These are phyloP conservation scores for Marcusenius ussheri DNA, from an alignment of 2,113 vertebrate genomes.

Conservation along the genomic window DNA sequence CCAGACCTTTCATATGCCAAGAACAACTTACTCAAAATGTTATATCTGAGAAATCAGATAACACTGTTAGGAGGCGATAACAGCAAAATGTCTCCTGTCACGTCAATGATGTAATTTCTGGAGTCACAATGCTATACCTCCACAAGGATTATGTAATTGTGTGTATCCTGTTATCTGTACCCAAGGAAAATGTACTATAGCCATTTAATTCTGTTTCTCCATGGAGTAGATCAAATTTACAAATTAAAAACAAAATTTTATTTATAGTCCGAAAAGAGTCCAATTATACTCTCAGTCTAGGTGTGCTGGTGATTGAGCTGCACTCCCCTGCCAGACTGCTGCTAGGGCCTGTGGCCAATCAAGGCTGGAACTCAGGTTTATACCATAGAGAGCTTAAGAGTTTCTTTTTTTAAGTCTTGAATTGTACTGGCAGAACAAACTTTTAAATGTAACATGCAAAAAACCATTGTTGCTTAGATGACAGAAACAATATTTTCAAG, in stretches of 20 bases:
- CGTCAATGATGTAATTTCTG: background rate
- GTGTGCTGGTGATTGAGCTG: background rate
- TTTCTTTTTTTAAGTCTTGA: background rate
- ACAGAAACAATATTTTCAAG: background rate
- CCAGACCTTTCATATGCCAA: background rate
- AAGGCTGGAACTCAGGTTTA: background rate
- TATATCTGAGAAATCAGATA: background rate
- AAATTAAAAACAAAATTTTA: background rate
- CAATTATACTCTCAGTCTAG: background rate
- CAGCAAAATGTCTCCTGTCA: background rate
- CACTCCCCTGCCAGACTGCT: background rate
- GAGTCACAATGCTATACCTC: background rate
- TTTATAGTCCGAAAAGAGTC: background rate
- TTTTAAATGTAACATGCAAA: background rate
- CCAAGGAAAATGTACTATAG: background rate
- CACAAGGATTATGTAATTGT: background rate
- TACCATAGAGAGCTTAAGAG: background rate
- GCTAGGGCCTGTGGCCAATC: background rate
- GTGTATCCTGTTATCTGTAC: background rate
- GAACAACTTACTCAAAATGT: background rate
- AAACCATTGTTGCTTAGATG: background rate
- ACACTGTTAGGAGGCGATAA: background rate
- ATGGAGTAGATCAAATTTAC: background rate
- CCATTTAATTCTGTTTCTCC: background rate
- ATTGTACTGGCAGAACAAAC: background rate